phyloP scores from a whole-genome alignment of 2,113 vertebrate genomes.

The Microtus pennsylvanicus region DNA sequence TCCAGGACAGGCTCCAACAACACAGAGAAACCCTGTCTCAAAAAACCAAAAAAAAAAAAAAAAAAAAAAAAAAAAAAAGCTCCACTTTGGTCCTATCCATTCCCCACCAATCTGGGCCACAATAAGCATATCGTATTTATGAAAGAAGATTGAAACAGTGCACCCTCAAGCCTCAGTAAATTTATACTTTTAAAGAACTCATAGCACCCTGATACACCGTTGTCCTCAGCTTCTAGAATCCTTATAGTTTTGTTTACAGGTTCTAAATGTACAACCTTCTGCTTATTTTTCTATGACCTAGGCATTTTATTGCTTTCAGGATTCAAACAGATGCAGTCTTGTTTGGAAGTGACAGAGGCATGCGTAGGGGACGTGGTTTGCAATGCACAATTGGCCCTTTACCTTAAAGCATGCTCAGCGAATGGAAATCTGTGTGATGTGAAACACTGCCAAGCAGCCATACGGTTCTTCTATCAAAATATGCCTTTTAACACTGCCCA shows the following conservation, averaged over 20 bases:
- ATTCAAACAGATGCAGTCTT: constrained; percentile 83
- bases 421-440: constrained; percentile 84
- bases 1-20: too few species aligned
- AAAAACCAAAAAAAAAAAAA: too few species aligned
- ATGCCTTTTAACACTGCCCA: constrained; percentile 90
- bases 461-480: constrained; percentile 89
- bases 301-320: constrained; percentile 82
- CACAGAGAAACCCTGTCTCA: too few species aligned
- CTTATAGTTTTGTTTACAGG: constrained; percentile 29
- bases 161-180: not conserved
- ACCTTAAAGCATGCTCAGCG: constrained; percentile 89
- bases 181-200: not conserved
- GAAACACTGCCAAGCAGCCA: constrained; percentile 88
- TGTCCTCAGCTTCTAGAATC: not conserved
- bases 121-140: not conserved
- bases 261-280: not conserved
- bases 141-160: constrained; percentile 14
- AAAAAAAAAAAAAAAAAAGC: too few species aligned
- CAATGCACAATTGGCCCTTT: constrained; percentile 89
- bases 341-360: constrained; percentile 86
- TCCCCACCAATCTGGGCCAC: not conserved
- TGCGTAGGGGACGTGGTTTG: constrained; percentile 92
- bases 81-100: not conserved
- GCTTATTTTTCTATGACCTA: constrained; percentile 19
- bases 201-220: not conserved